These are phyloP conservation scores for Penelope pileata DNA, from an alignment of 2,113 vertebrate species.

Conservation along the genomic window DNA sequence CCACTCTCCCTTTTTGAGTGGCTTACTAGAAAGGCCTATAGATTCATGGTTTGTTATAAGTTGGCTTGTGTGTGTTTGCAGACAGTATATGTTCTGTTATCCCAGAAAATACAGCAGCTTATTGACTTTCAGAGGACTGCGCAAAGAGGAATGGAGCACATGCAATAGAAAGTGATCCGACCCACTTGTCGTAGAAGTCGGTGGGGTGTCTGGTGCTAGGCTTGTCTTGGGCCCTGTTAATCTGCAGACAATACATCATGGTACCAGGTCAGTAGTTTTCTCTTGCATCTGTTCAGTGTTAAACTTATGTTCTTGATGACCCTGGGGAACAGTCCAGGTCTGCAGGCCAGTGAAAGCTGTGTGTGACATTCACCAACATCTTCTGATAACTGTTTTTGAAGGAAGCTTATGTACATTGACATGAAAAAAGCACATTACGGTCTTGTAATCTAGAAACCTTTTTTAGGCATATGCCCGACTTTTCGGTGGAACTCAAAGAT, in stretches of 20 bases:
- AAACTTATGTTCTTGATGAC: not conserved
- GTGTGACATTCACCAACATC: not conserved
- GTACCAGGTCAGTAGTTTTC: not conserved
- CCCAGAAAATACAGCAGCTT: not conserved
- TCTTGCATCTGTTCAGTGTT: not conserved
- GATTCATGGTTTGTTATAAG: not conserved
- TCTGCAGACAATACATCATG: not conserved
- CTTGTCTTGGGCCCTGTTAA: not conserved
- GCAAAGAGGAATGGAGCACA: not conserved
- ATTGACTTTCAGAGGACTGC: not conserved
- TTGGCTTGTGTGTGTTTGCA: not conserved
- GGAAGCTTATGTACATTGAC: not conserved
- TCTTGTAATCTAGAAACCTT: conserved; percentile 15
- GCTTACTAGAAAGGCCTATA: not conserved
- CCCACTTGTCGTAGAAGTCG: not conserved
- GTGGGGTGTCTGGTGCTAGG: not conserved
- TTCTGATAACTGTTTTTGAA: not conserved
- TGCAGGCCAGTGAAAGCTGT: not conserved
- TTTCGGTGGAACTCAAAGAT: conserved; percentile 11
- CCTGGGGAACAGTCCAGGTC: not conserved
- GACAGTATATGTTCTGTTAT: conserved; percentile 20
- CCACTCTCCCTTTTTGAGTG: not conserved
- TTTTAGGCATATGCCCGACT: not conserved
- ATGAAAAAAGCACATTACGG: not conserved
- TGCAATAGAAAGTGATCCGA: not conserved